These are phyloP conservation scores for Ctenopoma multispine DNA, from an alignment of 2,797 vertebrate genomes.

Conservation along the genomic window DNA sequence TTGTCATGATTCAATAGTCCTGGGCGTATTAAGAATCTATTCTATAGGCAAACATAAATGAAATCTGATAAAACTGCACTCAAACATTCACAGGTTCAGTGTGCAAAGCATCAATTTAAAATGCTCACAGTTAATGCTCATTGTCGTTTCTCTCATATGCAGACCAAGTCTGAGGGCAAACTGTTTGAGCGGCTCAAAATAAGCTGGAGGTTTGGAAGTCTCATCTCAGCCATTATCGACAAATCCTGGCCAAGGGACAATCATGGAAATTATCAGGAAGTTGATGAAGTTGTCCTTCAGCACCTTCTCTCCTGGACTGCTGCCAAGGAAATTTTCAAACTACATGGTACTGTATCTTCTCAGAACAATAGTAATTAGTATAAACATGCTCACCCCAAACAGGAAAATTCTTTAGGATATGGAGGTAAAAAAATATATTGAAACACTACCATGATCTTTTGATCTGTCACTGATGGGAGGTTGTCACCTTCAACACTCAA, in stretches of 20 bases:
- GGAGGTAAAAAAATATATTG: too few relatives aligned
- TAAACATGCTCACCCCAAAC: not conserved
- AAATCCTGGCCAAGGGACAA: slow-evolving; percentile 90
- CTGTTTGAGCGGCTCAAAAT: slow-evolving; percentile 65
- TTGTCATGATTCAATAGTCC: too few relatives aligned
- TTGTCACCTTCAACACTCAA: not conserved
- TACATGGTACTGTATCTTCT: slow-evolving; percentile 80
- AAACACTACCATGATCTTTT: not conserved
- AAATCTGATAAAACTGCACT: too few relatives aligned
- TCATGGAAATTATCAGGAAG: slow-evolving; percentile 26
- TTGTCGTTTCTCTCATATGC: slow-evolving; percentile 4
- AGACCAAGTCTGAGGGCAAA: slow-evolving; percentile 74
- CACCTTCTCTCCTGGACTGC: slow-evolving; percentile 89
- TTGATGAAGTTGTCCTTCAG: slow-evolving; percentile 79
- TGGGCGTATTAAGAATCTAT: too few relatives aligned
- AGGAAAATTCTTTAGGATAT: not conserved
- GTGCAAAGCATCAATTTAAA: too few relatives aligned
- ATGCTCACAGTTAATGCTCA: too few relatives aligned
- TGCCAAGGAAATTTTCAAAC: slow-evolving; percentile 84
- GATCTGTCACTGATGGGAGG: not conserved
- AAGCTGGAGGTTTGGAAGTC: slow-evolving; percentile 83
- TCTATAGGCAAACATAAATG: too few relatives aligned
- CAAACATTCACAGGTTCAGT: too few relatives aligned
- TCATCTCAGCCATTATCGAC: slow-evolving; percentile 89
- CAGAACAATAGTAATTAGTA: not conserved